Conservation (phyloP, 1,140 invertebrate genomes). For the Pemphigus obesinymphae region DNA sequence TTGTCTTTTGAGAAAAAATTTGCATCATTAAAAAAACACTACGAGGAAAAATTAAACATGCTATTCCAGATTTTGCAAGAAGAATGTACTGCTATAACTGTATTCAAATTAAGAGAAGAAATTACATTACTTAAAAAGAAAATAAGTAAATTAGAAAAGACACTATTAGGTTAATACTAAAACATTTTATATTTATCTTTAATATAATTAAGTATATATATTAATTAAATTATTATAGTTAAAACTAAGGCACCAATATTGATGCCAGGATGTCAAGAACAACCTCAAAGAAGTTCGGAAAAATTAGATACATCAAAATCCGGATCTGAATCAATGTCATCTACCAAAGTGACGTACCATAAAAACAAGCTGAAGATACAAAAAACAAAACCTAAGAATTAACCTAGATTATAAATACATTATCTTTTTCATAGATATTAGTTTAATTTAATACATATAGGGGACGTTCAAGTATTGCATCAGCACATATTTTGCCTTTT, state of each 20-base stretch:
- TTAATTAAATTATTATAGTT: background rate
- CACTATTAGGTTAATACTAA: background rate
- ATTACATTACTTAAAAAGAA: background rate
- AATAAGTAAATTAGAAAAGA: constrained; percentile 5
- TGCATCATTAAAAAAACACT: background rate
- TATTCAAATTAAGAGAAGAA: constrained; percentile 5
- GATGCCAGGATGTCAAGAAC: background rate
- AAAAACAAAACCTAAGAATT: constrained; percentile 17
- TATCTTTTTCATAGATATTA: too few relatives aligned
- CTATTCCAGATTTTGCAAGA: constrained; percentile 12
- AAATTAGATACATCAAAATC: background rate
- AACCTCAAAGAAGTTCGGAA: background rate
- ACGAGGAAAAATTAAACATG: constrained; percentile 9
- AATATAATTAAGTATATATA: background rate
- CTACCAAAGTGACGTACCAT: background rate
- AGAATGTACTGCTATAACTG: constrained; percentile 11
- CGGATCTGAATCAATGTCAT: background rate
- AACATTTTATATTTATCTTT: background rate
- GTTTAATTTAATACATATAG: too few relatives aligned
- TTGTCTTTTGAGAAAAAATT: constrained; percentile 14
- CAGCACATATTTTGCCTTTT: too few relatives aligned
- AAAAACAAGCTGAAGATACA: constrained; percentile 25
- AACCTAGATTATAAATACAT: background rate
- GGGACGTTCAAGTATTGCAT: too few relatives aligned
- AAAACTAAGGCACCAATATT: background rate